These are phyloP conservation scores for Drosophila melanosoma DNA, from an alignment of 2,888 invertebrate species.

Conservation along the genomic window DNA sequence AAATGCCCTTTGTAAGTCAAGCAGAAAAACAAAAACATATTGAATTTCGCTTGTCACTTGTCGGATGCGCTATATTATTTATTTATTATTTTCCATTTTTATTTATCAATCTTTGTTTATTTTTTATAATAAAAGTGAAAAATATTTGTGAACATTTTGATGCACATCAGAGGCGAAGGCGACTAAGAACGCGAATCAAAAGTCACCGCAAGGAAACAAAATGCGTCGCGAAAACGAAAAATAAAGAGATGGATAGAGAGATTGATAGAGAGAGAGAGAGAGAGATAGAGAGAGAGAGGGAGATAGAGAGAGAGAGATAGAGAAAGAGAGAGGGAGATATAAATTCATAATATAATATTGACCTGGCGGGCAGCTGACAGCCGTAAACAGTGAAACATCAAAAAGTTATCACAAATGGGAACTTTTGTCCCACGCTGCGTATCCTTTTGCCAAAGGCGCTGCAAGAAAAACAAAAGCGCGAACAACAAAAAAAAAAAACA, in stretches of 20 bases:
- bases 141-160: conserved; percentile 74
- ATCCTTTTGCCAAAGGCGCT: conserved; percentile 53
- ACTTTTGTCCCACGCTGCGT: conserved; percentile 9
- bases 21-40: conserved; percentile 66
- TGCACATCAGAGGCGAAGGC: conserved; percentile 66
- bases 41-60: conserved; percentile 61
- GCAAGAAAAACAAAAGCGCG: conserved; percentile 60
- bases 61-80: conserved; percentile 32
- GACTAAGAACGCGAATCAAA: conserved; percentile 28
- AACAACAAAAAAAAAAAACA: conserved; percentile 41
- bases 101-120: conserved; percentile 25
- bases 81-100: conserved; percentile 21
- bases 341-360: conserved; percentile 74
- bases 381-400: conserved; percentile 78
- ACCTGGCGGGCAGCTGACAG: conserved; percentile 72
- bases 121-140: conserved; percentile 54
- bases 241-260: too few species aligned
- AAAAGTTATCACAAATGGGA: conserved; percentile 72
- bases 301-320: background rate
- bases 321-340: conserved; percentile 6
- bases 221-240: background rate
- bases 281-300: conserved; percentile 5
- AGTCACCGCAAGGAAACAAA: conserved; percentile 38
- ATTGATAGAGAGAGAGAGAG: conserved; percentile 3
- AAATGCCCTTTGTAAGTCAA: conserved; percentile 29